Conservation (phyloP, 2,888 invertebrate species). For the Sminthurinus aureus region DNA sequence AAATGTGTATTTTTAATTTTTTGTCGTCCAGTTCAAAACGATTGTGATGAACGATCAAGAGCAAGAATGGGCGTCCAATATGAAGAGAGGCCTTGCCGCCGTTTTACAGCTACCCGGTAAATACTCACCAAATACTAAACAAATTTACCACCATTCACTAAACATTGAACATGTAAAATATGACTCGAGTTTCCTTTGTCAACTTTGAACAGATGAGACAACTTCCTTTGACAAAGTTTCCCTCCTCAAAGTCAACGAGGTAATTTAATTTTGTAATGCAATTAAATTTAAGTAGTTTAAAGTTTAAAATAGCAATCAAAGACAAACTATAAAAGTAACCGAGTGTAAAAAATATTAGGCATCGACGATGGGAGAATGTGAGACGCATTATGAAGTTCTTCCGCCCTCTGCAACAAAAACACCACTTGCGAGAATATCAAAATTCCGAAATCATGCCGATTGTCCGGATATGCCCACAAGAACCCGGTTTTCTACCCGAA, state of each 20-base stretch:
- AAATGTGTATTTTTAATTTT: neutral
- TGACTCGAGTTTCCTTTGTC: no score
- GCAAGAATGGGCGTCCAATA: constrained; percentile 59
- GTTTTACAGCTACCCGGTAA: constrained; percentile 49
- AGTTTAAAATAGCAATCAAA: no score
- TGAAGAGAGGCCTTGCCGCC: constrained; percentile 57
- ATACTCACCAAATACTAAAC: neutral
- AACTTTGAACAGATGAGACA: constrained; percentile 47
- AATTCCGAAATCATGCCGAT: constrained; percentile 59
- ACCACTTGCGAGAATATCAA: constrained; percentile 46
- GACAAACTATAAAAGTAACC: no score
- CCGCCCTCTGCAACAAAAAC: constrained; percentile 49
- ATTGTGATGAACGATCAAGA: constrained; percentile 59
- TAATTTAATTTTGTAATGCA: constrained; percentile 19
- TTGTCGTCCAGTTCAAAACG: constrained; percentile 52
- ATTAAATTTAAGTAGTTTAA: neutral
- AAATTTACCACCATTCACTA: neutral
- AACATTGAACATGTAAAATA: neutral
- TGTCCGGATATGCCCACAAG: constrained; percentile 56
- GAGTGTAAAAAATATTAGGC: constrained; percentile 37
- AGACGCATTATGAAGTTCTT: constrained; percentile 55
- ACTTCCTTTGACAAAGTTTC: constrained; percentile 44
- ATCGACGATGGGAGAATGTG: constrained; percentile 58
- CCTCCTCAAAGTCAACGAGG: constrained; percentile 49
- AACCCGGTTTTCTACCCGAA: constrained; percentile 46